Percentiles rank a stretch among this genome's conserved stretches.
Evolutionary conservation across 1,140 invertebrate genomes (phyloP).

Genomic region (Zaprionus vittiger): DNA sequence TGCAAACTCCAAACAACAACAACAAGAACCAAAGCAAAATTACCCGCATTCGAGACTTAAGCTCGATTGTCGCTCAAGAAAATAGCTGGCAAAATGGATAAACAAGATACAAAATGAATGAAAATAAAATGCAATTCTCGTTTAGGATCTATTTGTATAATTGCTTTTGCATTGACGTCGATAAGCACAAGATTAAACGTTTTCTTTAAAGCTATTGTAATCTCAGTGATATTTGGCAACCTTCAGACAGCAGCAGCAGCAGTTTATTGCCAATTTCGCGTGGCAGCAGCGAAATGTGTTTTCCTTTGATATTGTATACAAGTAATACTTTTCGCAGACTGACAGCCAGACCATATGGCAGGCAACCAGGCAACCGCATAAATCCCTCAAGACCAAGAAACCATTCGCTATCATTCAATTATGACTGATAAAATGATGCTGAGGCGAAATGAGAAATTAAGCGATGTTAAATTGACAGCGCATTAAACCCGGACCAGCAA

Average conservation of each 20-base stretch:
- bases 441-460: conserved; percentile 66
- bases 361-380: conserved; percentile 19
- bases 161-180: conserved; percentile 64
- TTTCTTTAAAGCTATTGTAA: conserved; percentile 23
- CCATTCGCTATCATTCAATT: conserved; percentile 23
- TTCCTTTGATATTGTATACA: background rate
- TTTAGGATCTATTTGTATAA: conserved; percentile 59
- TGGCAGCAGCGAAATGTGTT: background rate
- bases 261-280: background rate
- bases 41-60: conserved; percentile 37
- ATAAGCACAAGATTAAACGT: conserved; percentile 32
- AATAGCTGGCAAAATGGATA: conserved; percentile 62
- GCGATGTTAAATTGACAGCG: conserved; percentile 71
- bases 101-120: conserved; percentile 29
- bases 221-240: conserved; percentile 10
- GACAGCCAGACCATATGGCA: conserved; percentile 28
- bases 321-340: background rate
- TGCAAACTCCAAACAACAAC: conserved; percentile 39
- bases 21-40: conserved; percentile 12
- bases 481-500: conserved; percentile 50
- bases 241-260: background rate
- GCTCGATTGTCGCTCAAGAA: conserved; percentile 65
- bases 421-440: conserved; percentile 33
- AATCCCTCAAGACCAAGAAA: conserved; percentile 1
- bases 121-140: conserved; percentile 40